phyloP scores from a whole-genome alignment of 2,113 vertebrate species.

The Acrocephalus arundinaceus region DNA sequence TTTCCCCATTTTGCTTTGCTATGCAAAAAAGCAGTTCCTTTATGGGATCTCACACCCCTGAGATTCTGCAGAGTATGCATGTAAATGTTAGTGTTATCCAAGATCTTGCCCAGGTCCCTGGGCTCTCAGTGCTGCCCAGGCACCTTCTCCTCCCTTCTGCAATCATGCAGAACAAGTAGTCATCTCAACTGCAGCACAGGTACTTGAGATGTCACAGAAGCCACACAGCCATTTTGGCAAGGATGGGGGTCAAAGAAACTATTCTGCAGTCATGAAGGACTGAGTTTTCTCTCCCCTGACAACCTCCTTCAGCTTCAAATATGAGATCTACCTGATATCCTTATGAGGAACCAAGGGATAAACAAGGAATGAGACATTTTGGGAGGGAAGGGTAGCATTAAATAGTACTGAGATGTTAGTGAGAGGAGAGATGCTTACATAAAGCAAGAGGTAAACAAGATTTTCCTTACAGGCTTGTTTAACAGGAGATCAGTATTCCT shows the following conservation, averaged over 20 bases:
- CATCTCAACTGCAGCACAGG: not conserved
- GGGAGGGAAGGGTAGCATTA: not conserved
- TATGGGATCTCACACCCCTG: not conserved
- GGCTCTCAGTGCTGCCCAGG: not conserved
- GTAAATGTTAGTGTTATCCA: not conserved
- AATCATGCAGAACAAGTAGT: not conserved
- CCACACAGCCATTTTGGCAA: not conserved
- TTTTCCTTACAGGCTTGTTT: not conserved
- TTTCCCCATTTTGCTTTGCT: slow-evolving; percentile 19
- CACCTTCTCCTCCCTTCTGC: not conserved
- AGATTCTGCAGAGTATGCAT: not conserved
- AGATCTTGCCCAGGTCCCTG: not conserved
- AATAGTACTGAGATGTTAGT: not conserved
- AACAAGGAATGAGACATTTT: not conserved
- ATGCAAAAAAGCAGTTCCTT: slow-evolving; percentile 47
- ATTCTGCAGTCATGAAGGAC: not conserved
- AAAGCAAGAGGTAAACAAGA: not conserved
- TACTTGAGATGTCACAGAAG: not conserved
- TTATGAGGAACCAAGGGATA: not conserved
- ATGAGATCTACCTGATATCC: not conserved
- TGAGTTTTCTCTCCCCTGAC: not conserved
- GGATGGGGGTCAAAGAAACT: not conserved
- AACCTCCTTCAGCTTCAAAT: not conserved
- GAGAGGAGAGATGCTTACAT: not conserved
- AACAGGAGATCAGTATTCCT: not conserved